phyloP scores from a whole-genome alignment of 2,888 invertebrate species.

The Standfussiana lucernea region DNA sequence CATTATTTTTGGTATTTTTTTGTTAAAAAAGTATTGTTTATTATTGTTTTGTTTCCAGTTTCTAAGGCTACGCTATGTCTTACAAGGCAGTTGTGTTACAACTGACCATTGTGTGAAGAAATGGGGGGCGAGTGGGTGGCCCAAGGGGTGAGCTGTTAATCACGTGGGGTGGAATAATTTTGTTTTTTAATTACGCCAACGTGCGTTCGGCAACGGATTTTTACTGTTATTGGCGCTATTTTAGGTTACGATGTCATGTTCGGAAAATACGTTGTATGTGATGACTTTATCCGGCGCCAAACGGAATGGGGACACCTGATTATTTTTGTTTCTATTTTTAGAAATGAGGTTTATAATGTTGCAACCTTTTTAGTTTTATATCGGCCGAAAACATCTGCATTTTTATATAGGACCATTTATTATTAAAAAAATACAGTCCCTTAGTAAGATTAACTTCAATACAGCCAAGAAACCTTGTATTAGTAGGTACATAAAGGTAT shows the following conservation, averaged over 20 bases:
- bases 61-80: constrained; percentile 88
- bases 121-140: constrained; percentile 76
- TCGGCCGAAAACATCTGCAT: neutral
- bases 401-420: neutral
- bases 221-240: constrained; percentile 77
- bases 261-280: constrained; percentile 59
- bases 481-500: constrained; percentile 29
- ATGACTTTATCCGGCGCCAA: constrained; percentile 61
- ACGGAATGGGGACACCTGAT: constrained; percentile 45
- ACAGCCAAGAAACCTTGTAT: constrained; percentile 43
- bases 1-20: constrained; percentile 47
- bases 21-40: constrained; percentile 80
- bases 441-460: constrained; percentile 14
- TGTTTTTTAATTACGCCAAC: constrained; percentile 88
- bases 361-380: neutral
- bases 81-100: constrained; percentile 83
- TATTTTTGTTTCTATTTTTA: neutral
- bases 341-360: neutral
- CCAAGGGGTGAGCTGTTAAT: constrained; percentile 81
- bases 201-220: constrained; percentile 83
- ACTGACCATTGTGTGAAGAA: constrained; percentile 89
- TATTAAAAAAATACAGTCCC: neutral
- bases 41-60: constrained; percentile 89
- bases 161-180: constrained; percentile 88
- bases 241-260: constrained; percentile 74